phyloP scores from a whole-genome alignment of 2,113 vertebrate genomes.

The Myotis lucifugus region DNA sequence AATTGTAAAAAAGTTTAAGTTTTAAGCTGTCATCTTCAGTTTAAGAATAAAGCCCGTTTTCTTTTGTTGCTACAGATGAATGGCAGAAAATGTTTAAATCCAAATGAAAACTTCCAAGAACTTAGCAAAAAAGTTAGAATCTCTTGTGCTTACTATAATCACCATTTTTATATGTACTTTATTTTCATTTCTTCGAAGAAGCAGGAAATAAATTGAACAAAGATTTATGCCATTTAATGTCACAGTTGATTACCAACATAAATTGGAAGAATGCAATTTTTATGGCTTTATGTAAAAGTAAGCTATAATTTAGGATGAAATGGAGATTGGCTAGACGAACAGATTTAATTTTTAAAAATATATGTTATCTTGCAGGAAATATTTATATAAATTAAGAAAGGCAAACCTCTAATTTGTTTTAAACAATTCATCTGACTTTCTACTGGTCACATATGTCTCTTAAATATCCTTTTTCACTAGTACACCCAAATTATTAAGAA shows the following conservation, averaged over 20 bases:
- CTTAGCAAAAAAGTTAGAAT: slow-evolving; percentile 39
- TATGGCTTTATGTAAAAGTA: slow-evolving; percentile 84
- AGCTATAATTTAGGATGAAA: slow-evolving; percentile 83
- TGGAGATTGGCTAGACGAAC: slow-evolving; percentile 68
- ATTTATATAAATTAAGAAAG: slow-evolving; percentile 77
- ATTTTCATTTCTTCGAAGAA: slow-evolving; percentile 80
- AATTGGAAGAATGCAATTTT: slow-evolving; percentile 86
- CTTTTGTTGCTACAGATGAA: background rate
- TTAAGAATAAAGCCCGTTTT: slow-evolving; percentile 41
- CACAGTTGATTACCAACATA: slow-evolving; percentile 85
- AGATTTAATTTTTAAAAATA: slow-evolving; percentile 84
- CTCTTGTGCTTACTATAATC: slow-evolving; percentile 63
- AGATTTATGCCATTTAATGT: slow-evolving; percentile 85
- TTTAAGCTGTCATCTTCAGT: background rate
- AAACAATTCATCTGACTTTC: slow-evolving; percentile 68
- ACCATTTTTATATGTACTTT: slow-evolving; percentile 75
- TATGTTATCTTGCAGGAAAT: slow-evolving; percentile 59
- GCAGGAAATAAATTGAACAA: slow-evolving; percentile 80
- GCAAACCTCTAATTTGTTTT: slow-evolving; percentile 75
- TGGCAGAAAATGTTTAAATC: slow-evolving; percentile 27
- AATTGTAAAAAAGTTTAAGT: background rate
- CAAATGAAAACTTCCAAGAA: slow-evolving; percentile 59
- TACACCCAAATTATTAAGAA: background rate
- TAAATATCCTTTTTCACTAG: slow-evolving; percentile 29
- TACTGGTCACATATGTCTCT: slow-evolving; percentile 54